Evolutionary conservation across 23 tunicate genomes (phyloP), one percentile per base, ranked within the genome.

Genomic region (Botrylloides violaceus): DNA sequence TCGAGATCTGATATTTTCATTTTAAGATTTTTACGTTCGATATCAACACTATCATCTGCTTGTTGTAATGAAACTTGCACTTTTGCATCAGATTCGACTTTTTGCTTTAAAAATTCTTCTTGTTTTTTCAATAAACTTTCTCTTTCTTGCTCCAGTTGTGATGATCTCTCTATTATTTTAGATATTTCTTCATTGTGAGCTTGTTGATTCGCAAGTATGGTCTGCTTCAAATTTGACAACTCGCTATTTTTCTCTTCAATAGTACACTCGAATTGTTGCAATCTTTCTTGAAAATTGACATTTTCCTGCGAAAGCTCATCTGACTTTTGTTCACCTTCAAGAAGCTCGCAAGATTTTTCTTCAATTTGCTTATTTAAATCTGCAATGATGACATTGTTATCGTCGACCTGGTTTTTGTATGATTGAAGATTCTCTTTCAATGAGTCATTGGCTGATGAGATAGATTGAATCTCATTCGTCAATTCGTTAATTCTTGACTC

Each of bases 401-500:
- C 35, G 18, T 19, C 35, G 23, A 63, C 19, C 19, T 59, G 18
- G 19, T 59, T 59, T 15, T 43, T 15, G 53, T 20, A 18, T 12
- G 19, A 15, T 15, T 25, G 65, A 25, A 60, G 29, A 0, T 60
- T 60, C 30, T 60, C 30, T 26, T 1, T 60, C 1, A 60, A 28
- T 23, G 29, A 15, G n/a, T 60, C 65, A 18, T 60, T 28, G 30
- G n/a, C 30, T 20, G 65, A 60, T 60, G 15, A 23, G 19, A 23
- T n/a, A 15, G 29, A 25, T 1, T 60, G 65, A 0, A 60, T 20
- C 65, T 60, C 30, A 18, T n/a, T 28, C 15, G 15, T 1, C 27
- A 60, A 60, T 23, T 60, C 26, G 18, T 71, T 73, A 20, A 65
- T 71, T 68, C 18, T 15, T 32, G 66, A 31, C 47, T 1, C 66